phyloP scores from a whole-genome alignment of 2,888 invertebrate species.

The Laothoe populi region DNA sequence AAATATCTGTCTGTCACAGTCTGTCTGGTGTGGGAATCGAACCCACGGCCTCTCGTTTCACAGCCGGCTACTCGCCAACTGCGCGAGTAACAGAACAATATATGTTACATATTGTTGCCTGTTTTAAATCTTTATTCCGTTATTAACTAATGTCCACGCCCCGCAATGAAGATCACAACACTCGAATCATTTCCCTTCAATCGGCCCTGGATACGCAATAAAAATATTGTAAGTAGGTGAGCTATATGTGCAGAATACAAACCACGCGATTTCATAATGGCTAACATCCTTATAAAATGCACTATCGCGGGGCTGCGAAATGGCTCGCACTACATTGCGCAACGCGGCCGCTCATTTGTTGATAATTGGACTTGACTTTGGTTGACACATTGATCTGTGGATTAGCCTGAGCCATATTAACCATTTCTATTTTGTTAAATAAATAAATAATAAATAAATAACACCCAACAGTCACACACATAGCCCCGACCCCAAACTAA shows the following conservation, averaged over 20 bases:
- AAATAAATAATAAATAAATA: too few relatives aligned
- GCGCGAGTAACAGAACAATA: too few relatives aligned
- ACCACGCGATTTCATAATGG: constrained; percentile 35
- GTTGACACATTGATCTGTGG: constrained; percentile 17
- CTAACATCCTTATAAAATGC: constrained; percentile 34
- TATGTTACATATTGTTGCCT: too few relatives aligned
- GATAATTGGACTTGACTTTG: constrained; percentile 16
- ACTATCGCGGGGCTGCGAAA: constrained; percentile 23
- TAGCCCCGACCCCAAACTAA: too few relatives aligned
- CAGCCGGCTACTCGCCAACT: too few relatives aligned
- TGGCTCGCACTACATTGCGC: constrained; percentile 16
- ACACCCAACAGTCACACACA: too few relatives aligned
- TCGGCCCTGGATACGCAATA: constrained; percentile 28
- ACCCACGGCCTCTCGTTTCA: too few relatives aligned
- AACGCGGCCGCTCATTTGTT: constrained; percentile 4
- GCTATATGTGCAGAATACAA: constrained; percentile 41
- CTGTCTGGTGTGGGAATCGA: too few relatives aligned
- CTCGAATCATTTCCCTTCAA: constrained; percentile 16
- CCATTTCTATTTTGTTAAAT: not conserved
- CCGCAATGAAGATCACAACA: not conserved
- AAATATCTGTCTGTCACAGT: too few relatives aligned
- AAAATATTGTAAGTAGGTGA: constrained; percentile 38
- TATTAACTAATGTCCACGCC: not conserved
- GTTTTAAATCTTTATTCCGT: not conserved
- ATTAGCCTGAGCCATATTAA: not conserved